These are phyloP conservation scores for Pachyrhynchus sulphureomaculatus DNA, from an alignment of 1,140 invertebrate species.

Conservation along the genomic window DNA sequence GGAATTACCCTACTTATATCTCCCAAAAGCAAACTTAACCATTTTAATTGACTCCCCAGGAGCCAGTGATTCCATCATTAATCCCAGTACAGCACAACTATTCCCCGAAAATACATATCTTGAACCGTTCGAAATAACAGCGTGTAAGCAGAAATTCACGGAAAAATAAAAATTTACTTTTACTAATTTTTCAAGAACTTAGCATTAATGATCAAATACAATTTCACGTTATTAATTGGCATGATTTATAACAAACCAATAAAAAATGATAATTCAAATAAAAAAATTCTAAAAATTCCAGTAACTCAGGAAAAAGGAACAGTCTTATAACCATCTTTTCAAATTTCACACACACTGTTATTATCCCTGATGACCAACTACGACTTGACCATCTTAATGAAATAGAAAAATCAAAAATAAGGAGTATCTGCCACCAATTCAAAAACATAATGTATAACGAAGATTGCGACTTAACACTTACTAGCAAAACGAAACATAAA, in stretches of 20 bases:
- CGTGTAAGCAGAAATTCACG: neutral
- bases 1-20: slow-evolving; percentile 4
- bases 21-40: slow-evolving; percentile 1
- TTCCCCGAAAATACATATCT: neutral
- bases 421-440: neutral
- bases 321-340: neutral
- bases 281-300: neutral
- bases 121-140: neutral
- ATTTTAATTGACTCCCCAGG: neutral
- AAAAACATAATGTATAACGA: slow-evolving; percentile 8
- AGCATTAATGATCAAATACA: neutral
- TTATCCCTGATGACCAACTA: slow-evolving; percentile 1
- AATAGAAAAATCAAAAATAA: neutral
- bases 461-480: slow-evolving; percentile 9
- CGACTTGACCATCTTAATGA: neutral
- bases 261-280: no score
- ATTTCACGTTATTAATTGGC: slow-evolving; percentile 6
- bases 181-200: neutral
- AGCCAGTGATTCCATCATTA: neutral
- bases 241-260: neutral
- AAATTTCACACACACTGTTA: neutral
- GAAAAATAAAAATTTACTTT: slow-evolving; percentile 1
- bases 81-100: neutral
- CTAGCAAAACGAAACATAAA: slow-evolving; percentile 11
- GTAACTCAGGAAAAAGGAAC: neutral